Evolutionary conservation across 2,797 vertebrate genomes (phyloP).

Genomic region (Diceros bicornis): DNA sequence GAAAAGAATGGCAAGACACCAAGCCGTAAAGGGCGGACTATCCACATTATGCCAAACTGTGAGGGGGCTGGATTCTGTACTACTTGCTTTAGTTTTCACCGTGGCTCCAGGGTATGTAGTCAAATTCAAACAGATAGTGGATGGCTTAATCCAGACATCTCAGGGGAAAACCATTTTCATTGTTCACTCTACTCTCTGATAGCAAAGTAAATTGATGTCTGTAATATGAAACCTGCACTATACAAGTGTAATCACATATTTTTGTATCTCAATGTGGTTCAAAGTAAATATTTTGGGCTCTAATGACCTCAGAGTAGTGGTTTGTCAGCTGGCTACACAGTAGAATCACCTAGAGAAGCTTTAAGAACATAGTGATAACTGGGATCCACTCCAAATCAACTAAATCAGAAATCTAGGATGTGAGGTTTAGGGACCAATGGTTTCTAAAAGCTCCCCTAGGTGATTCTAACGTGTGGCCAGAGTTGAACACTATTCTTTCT

Average conservation of each 20-base stretch:
- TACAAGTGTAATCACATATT: background rate
- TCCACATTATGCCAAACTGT: background rate
- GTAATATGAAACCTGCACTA: background rate
- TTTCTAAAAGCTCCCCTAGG: background rate
- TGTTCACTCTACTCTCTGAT: background rate
- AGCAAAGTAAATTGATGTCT: slow-evolving; percentile 37
- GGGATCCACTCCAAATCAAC: slow-evolving; percentile 9
- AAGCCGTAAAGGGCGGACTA: background rate
- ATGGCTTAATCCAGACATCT: background rate
- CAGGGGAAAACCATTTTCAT: background rate
- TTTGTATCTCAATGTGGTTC: slow-evolving; percentile 17
- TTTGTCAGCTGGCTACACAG: background rate
- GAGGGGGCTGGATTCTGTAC: background rate
- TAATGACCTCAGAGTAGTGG: background rate
- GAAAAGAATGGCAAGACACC: background rate
- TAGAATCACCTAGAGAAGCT: background rate
- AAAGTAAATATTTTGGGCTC: background rate
- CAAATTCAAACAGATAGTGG: background rate
- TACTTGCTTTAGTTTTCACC: background rate
- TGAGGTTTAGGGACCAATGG: background rate
- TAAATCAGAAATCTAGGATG: slow-evolving; percentile 9
- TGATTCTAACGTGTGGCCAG: background rate
- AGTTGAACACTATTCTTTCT: background rate
- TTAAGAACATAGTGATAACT: slow-evolving; percentile 21
- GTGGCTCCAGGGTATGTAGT: background rate